Conservation (phyloP, 2,797 vertebrate genomes). For the Arnoldichthys spilopterus region DNA sequence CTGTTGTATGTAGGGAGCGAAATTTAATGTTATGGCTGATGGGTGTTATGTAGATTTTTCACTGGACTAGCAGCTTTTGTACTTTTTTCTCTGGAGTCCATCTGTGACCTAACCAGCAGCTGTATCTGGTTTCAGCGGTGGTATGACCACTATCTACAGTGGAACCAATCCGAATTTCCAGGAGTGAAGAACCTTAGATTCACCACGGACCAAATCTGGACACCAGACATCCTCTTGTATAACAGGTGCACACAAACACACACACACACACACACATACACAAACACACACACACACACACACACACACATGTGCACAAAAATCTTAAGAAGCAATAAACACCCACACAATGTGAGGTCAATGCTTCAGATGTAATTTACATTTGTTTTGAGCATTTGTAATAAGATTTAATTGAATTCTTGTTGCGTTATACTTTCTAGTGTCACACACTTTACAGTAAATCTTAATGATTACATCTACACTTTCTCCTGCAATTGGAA, state of each 20-base stretch:
- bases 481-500: not conserved
- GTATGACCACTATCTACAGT: conserved; percentile 84
- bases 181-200: conserved; percentile 85
- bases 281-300: too few species aligned
- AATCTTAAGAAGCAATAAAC: too few species aligned
- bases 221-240: conserved; percentile 83
- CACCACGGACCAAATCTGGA: conserved; percentile 84
- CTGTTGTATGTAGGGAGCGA: too few species aligned
- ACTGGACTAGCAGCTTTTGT: not conserved
- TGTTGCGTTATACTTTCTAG: not conserved
- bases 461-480: not conserved
- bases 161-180: conserved; percentile 83
- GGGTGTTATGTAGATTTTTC: too few species aligned
- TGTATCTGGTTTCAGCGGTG: conserved; percentile 69
- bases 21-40: too few species aligned
- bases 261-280: too few species aligned
- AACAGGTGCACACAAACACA: conserved; percentile 73
- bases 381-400: not conserved
- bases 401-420: not conserved
- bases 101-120: not conserved
- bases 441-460: not conserved
- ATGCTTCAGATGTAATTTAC: not conserved
- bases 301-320: not conserved
- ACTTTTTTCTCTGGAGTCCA: not conserved
- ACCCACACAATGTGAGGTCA: not conserved